A percentile compares a stretch with the other conserved stretches of the same genome.
phyloP scores from a whole-genome alignment of 2,113 vertebrate genomes.

The Paramormyrops kingsleyae region DNA sequence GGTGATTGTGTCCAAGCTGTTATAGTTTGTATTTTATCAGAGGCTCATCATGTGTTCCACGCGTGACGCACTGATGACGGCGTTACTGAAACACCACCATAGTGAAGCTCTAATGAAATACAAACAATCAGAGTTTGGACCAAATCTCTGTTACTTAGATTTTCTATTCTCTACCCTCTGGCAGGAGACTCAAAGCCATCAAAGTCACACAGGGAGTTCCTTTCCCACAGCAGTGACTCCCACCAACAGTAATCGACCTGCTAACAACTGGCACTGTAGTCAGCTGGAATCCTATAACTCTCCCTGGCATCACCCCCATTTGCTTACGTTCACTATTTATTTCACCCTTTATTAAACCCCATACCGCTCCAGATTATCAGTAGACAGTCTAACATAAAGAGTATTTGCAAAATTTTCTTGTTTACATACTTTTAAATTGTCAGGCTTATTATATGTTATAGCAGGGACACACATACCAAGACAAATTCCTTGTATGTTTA shows the following conservation, averaged over 20 bases:
- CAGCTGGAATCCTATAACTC: not conserved
- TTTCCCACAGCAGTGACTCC: not conserved
- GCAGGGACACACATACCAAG: not conserved
- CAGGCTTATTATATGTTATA: not conserved
- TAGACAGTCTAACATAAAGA: too few species aligned
- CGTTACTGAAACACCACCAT: not conserved
- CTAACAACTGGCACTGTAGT: not conserved
- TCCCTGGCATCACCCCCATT: not conserved
- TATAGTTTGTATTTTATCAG: too few species aligned
- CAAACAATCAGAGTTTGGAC: not conserved
- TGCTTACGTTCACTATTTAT: too few species aligned
- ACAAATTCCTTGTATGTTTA: not conserved
- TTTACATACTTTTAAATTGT: not conserved
- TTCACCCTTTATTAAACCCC: too few species aligned
- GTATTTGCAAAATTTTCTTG: too few species aligned
- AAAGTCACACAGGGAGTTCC: not conserved
- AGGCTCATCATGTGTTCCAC: too few species aligned
- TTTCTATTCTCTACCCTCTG: not conserved
- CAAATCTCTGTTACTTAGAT: not conserved
- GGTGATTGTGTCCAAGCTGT: not conserved
- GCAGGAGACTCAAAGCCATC: not conserved
- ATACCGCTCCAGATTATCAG: too few species aligned
- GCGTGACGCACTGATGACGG: too few species aligned
- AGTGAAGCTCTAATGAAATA: not conserved
- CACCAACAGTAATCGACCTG: not conserved